Conservation (phyloP, 2,888 invertebrate genomes). For the Mactromeris polynyma region DNA sequence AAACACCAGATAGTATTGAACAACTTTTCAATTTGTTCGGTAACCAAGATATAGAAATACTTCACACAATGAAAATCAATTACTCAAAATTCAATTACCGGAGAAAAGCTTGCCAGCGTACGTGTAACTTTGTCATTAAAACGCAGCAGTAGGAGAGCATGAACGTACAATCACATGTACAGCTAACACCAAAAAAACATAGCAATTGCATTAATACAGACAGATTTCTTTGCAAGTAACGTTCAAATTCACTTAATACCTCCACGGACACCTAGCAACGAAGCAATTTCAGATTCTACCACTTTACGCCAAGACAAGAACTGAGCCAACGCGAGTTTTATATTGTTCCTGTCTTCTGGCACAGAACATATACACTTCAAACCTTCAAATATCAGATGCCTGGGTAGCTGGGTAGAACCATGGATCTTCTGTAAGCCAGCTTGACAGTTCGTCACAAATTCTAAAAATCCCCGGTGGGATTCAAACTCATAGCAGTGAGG, state of each 20-base stretch:
- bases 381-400: no score
- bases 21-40: neutral
- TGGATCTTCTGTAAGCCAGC: no score
- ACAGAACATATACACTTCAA: no score
- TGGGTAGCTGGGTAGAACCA: no score
- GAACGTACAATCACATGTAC: neutral
- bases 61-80: conserved; percentile 43
- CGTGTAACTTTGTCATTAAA: neutral
- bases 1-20: conserved; percentile 9
- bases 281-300: neutral
- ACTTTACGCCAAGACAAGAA: no score
- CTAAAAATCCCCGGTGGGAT: no score
- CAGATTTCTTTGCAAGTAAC: neutral
- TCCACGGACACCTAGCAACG: neutral
- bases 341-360: no score
- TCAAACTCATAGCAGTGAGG: no score
- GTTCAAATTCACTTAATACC: neutral
- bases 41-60: neutral
- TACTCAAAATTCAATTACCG: conserved; percentile 54
- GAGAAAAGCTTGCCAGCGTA: conserved; percentile 10
- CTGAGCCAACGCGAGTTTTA: no score
- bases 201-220: neutral
- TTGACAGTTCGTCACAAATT: no score
- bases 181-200: neutral
- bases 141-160: neutral